Evolutionary conservation across 1,140 invertebrate species (phyloP).

Genomic region (Drosophila truncata): DNA sequence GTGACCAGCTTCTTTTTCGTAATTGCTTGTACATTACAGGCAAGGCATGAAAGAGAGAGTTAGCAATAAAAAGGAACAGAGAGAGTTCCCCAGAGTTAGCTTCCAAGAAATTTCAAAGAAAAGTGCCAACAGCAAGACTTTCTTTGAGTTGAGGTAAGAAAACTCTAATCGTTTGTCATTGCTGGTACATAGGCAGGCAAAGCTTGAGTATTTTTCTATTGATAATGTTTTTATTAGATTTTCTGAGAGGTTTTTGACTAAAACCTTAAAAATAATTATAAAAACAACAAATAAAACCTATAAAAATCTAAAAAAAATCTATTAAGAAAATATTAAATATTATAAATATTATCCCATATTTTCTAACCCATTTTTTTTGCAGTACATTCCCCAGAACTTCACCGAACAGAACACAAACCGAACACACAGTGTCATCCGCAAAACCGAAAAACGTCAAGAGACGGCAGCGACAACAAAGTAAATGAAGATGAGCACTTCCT

Average conservation of each 20-base stretch:
- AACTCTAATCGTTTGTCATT: no score
- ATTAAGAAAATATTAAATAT: neutral
- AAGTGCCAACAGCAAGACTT: no score
- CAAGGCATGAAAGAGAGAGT: neutral
- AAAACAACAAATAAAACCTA: no score
- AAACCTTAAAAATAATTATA: no score
- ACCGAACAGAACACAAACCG: slow-evolving; percentile 26
- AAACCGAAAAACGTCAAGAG: slow-evolving; percentile 59
- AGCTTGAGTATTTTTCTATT: no score
- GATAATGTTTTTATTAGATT: no score
- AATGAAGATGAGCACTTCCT: slow-evolving; percentile 83
- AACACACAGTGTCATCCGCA: slow-evolving; percentile 51
- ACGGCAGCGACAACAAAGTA: slow-evolving; percentile 72
- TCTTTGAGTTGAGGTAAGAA: no score
- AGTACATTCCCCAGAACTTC: slow-evolving; percentile 14
- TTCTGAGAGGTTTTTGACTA: no score
- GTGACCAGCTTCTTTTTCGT: neutral
- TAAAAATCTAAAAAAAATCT: neutral
- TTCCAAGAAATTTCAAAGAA: no score
- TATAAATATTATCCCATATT: neutral
- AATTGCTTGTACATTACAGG: neutral
- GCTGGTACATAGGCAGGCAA: no score
- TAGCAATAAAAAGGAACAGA: no score
- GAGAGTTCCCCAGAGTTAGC: no score
- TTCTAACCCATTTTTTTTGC: neutral